These are phyloP conservation scores for Calliphora vomitoria DNA, from an alignment of 2,888 invertebrate genomes.

Conservation along the genomic window DNA sequence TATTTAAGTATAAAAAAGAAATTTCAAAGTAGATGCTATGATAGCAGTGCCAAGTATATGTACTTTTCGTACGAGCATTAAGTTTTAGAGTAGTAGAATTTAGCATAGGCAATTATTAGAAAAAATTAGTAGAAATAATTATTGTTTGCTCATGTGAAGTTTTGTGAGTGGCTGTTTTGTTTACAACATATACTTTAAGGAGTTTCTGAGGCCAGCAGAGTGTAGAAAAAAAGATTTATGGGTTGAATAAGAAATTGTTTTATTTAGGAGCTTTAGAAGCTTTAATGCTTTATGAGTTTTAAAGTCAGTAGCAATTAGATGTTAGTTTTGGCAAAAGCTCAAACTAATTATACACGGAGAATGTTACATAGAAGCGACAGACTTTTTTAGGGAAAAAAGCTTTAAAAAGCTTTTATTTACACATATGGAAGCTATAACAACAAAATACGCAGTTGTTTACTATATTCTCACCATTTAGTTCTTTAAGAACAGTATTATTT, in stretches of 20 bases:
- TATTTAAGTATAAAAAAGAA: constrained; percentile 33
- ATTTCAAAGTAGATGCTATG: background rate
- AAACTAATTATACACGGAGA: no score
- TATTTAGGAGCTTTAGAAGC: no score
- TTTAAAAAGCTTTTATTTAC: no score
- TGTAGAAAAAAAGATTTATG: background rate
- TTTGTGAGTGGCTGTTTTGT: constrained; percentile 11
- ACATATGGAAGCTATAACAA: no score
- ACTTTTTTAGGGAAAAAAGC: no score
- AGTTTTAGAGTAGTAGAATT: background rate
- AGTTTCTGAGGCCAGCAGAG: background rate
- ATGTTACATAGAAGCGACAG: no score
- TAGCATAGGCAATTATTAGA: background rate
- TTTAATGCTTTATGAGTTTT: no score
- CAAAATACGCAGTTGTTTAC: no score
- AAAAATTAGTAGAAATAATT: constrained; percentile 30
- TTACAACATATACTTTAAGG: background rate
- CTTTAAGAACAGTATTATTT: no score
- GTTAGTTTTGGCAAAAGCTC: no score
- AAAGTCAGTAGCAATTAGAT: no score
- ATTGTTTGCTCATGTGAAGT: constrained; percentile 24
- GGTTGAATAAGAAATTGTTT: background rate
- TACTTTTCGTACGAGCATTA: background rate
- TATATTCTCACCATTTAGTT: no score
- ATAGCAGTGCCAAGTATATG: background rate